phyloP scores from a whole-genome alignment of 2,888 invertebrate genomes.

The Cataglyphis altisquamis region DNA sequence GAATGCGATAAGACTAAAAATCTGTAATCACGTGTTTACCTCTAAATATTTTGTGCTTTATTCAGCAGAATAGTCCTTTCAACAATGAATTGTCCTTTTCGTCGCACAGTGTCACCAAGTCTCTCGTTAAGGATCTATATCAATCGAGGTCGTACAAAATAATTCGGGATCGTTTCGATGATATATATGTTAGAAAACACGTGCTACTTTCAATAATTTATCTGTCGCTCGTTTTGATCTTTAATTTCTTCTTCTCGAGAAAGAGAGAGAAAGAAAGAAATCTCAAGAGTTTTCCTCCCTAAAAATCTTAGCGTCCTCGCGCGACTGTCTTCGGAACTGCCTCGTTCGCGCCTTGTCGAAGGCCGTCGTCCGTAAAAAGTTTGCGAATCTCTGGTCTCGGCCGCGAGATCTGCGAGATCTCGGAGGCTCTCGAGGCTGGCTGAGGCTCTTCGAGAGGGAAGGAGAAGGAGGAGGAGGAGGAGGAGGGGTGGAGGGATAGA shows the following conservation, averaged over 20 bases:
- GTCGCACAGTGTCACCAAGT: background rate
- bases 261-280: background rate
- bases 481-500: background rate
- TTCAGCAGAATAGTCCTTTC: background rate
- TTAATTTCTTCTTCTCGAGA: background rate
- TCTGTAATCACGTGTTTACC: background rate
- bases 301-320: background rate
- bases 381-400: background rate
- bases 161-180: background rate
- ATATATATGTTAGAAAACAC: background rate
- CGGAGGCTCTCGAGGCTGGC: background rate
- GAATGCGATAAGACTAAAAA: background rate
- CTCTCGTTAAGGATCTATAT: background rate
- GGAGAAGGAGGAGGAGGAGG: too few species aligned
- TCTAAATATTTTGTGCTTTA: background rate
- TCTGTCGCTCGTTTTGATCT: background rate
- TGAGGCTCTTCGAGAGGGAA: too few species aligned
- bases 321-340: background rate
- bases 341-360: background rate
- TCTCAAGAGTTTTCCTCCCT: background rate
- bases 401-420: background rate
- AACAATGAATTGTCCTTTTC: background rate
- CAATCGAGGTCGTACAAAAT: background rate
- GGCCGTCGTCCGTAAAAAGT: slow-evolving; percentile 44
- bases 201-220: background rate